These are phyloP conservation scores for Pseudolaguvia tuberculata DNA, from an alignment of 2,113 vertebrate species.

Conservation along the genomic window DNA sequence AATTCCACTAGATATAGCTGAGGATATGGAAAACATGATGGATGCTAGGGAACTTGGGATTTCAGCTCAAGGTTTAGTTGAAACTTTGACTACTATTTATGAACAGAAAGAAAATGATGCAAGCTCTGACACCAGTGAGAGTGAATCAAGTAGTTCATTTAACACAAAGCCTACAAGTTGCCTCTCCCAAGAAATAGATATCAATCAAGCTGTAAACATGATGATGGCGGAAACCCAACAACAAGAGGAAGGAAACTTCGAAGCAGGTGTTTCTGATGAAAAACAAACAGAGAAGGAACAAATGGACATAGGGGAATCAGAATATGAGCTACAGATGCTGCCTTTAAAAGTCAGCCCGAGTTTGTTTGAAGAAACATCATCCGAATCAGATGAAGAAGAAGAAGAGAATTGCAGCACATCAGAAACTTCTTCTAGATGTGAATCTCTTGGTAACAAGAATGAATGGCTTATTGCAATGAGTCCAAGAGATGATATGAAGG, in stretches of 20 bases:
- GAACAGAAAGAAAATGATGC: conserved; percentile 17
- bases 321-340: conserved; percentile 4
- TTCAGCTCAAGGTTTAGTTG: conserved; percentile 6
- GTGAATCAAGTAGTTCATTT: conserved; percentile 23
- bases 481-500: conserved; percentile 49
- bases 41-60: conserved; percentile 22
- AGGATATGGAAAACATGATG: conserved; percentile 43
- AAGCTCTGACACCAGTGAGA: conserved; percentile 21
- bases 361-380: conserved; percentile 24
- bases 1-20: conserved; percentile 41
- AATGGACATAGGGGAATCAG: neutral
- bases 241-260: conserved; percentile 25
- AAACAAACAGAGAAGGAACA: neutral
- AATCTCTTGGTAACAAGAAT: neutral
- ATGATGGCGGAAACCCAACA: conserved; percentile 26
- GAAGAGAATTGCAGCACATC: neutral
- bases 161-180: conserved; percentile 16
- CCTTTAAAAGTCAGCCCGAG: conserved; percentile 4
- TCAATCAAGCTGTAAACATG: conserved; percentile 41
- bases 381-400: conserved; percentile 36
- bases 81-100: neutral
- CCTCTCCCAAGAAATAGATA: conserved; percentile 40
- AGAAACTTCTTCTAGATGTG: neutral
- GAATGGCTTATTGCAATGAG: neutral
- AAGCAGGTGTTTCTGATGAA: conserved; percentile 45